A percentile compares a stretch with the other conserved stretches of the same genome.
Evolutionary conservation across 1,140 invertebrate species (phyloP).

Genomic region (Diachasmimorpha longicaudata): DNA sequence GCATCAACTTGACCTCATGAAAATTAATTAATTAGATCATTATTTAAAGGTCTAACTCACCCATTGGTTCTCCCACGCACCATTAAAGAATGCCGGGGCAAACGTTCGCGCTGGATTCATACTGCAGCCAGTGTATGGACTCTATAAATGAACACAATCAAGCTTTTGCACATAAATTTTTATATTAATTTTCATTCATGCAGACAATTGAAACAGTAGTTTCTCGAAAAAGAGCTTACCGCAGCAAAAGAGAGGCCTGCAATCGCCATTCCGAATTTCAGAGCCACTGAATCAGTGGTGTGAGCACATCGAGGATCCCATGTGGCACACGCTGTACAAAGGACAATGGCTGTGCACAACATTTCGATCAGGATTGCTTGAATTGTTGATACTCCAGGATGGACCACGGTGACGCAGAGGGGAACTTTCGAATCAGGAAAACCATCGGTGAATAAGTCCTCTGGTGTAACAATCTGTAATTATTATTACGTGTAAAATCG

Average conservation of each 20-base stretch:
- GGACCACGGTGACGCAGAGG: constrained; percentile 68
- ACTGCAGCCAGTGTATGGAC: constrained; percentile 75
- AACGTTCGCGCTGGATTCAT: constrained; percentile 84
- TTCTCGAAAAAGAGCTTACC: constrained; percentile 31
- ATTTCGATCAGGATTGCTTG: constrained; percentile 69
- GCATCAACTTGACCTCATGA: no score
- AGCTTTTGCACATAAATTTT: no score
- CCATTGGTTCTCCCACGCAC: constrained; percentile 75
- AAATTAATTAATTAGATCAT: no score
- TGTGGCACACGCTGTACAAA: constrained; percentile 69
- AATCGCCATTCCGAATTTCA: constrained; percentile 71
- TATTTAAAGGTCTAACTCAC: constrained; percentile 50
- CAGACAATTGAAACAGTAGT: no score
- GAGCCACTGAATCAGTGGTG: constrained; percentile 65
- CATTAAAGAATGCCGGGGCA: constrained; percentile 75
- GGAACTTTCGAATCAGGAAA: constrained; percentile 36
- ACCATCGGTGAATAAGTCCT: constrained; percentile 44
- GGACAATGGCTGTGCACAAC: constrained; percentile 65
- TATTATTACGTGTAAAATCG: not conserved
- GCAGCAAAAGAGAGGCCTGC: constrained; percentile 68
- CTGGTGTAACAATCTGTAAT: constrained; percentile 59
- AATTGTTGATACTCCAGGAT: constrained; percentile 51
- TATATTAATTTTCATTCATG: no score
- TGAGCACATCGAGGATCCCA: constrained; percentile 69
- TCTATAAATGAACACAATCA: constrained; percentile 29